A percentile compares a stretch with the other conserved stretches of the same genome.
These are phyloP conservation scores for Linepithema humile DNA, from an alignment of 1,140 invertebrate genomes.

Conservation along the genomic window DNA sequence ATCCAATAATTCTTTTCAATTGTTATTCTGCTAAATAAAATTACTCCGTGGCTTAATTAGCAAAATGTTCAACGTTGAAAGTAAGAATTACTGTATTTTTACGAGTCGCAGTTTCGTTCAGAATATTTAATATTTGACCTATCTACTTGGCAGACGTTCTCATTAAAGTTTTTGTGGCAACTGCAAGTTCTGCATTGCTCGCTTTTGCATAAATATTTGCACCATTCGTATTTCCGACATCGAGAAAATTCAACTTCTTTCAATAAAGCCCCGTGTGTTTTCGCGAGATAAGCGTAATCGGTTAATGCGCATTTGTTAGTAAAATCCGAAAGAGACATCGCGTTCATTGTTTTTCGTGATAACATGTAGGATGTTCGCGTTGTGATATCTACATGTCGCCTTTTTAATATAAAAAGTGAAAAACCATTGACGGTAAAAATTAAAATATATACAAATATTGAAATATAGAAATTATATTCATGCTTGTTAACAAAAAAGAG, in stretches of 20 bases:
- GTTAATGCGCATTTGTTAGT: conserved; percentile 20
- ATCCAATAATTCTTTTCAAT: not conserved
- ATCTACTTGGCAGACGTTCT: not conserved
- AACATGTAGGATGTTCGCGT: not conserved
- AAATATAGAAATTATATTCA: not conserved
- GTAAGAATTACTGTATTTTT: not conserved
- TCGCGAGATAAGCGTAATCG: conserved; percentile 44
- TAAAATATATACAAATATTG: not conserved
- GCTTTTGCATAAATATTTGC: conserved; percentile 45
- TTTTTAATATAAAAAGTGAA: not conserved
- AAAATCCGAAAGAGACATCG: not conserved
- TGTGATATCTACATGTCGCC: not conserved
- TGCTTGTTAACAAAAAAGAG: not conserved
- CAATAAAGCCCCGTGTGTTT: conserved; percentile 16
- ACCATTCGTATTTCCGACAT: conserved; percentile 1
- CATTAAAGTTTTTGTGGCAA: conserved; percentile 26
- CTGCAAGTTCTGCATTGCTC: not conserved
- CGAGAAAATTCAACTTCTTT: not conserved
- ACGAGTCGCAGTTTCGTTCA: not conserved
- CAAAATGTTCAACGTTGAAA: not conserved
- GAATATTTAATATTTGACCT: conserved; percentile 24
- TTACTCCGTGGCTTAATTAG: not conserved
- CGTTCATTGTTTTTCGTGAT: not conserved
- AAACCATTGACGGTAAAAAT: not conserved
- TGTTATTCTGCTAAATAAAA: not conserved